Conservation (phyloP, 2,888 invertebrate species). For the Formica aserva region DNA sequence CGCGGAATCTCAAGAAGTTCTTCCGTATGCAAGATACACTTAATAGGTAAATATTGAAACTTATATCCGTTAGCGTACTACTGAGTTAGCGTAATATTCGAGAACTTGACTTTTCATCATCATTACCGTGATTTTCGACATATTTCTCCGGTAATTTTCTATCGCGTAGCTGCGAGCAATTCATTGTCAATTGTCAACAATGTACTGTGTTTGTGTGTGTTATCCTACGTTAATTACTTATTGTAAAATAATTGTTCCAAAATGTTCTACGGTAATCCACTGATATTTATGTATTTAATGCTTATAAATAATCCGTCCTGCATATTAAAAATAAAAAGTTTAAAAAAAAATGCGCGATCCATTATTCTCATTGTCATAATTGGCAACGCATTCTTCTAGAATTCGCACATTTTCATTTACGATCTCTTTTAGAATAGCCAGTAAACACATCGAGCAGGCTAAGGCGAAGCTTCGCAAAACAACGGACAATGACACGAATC, state of each 20-base stretch:
- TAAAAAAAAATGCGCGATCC: neutral
- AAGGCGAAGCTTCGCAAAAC: constrained; percentile 79
- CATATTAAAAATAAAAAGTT: neutral
- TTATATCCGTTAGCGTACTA: constrained; percentile 27
- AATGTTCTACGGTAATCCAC: neutral
- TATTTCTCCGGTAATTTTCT: neutral
- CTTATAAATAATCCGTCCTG: neutral
- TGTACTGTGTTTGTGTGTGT: neutral
- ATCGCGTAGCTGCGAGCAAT: neutral
- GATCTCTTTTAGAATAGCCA: constrained; percentile 76
- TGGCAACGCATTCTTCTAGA: too few species aligned
- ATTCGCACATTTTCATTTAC: neutral
- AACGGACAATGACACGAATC: constrained; percentile 84
- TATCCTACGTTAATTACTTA: constrained; percentile 17
- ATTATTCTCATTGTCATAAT: neutral
- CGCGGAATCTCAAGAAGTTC: constrained; percentile 90
- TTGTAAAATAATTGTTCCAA: neutral
- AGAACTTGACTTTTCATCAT: constrained; percentile 35
- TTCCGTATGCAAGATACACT: constrained; percentile 91
- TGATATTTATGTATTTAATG: neutral
- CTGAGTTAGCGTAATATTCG: constrained; percentile 39
- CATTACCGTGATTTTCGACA: constrained; percentile 29
- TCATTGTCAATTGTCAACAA: neutral
- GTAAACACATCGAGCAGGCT: constrained; percentile 83
- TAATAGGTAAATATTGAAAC: constrained; percentile 87